Base-by-base conservation (phyloP, 2,888 invertebrate genomes). In the Synergus itoensis region DNA sequence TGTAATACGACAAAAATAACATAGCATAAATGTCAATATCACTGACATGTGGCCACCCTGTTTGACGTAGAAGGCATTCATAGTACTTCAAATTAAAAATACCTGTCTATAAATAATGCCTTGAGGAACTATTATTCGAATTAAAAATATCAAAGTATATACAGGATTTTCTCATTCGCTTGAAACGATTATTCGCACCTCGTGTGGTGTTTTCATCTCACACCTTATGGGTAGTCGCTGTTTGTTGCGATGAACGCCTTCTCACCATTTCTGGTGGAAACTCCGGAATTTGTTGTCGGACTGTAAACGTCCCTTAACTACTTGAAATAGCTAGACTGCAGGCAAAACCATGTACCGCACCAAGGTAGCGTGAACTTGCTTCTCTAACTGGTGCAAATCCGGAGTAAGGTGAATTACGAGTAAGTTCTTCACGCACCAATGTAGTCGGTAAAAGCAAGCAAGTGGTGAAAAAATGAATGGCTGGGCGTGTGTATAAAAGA, bases 261-360 rank as follows among this genome's bases (percentile, higher is more conserved):
- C 11, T 4, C n/a, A 1, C 28, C 1, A 5, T 28, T 62, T 62
- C 62, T 1, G 14, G 7, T 14, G 5, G 28, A 62, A 62, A 28
- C 62, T 62, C 28, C 5, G 14, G 28, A 28, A 62, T 62, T 77
- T 73, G 77, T 79, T 79, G 80, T 67, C 76, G 75, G 78, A 84
- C 85, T 85, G 86, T 89, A 87, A 89, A 87, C 85, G 86, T 81
- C 80, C 77, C 84, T 86, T 86, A 86, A 86, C 86, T 84, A 82
- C 83, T 86, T 82, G 85, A 84, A 87, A 88, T 87, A 87, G 86
- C 86, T 79, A 78, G 80, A 80, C 81, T 77, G 82, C 78, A 77
- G 57, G 76, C 79, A 81, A 81, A 83, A 83, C 80, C 65, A 36
- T 60, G 75, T 41, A 65, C 18, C 12, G 65, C n/a, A n/a, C 40